Percentiles rank a stretch among this genome's conserved stretches.
Evolutionary conservation across 1,140 invertebrate species (phyloP).

Genomic region (Drosophila kikkawai): DNA sequence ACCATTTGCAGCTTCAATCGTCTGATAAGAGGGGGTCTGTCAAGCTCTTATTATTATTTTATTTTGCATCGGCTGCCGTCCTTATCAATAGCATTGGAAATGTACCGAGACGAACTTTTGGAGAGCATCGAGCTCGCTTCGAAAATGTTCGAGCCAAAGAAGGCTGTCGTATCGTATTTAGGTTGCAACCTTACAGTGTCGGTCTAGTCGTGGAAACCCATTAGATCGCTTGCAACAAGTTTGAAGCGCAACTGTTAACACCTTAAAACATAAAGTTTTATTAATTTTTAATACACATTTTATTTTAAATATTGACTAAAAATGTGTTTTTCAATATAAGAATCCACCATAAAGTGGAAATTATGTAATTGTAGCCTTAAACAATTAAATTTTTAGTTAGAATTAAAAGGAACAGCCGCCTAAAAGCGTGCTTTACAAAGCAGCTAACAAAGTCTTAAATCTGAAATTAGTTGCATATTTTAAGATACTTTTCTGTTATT

Average conservation of each 20-base stretch:
- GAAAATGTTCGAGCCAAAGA: slow-evolving; percentile 16
- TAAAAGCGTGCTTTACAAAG: neutral
- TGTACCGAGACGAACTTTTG: slow-evolving; percentile 41
- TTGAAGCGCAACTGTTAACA: neutral
- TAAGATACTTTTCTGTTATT: neutral
- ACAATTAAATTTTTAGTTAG: neutral
- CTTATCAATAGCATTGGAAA: slow-evolving; percentile 62
- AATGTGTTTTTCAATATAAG: neutral
- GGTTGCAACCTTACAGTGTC: neutral
- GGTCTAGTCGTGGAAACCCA: neutral
- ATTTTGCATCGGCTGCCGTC: slow-evolving; percentile 55
- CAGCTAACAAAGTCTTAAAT: neutral
- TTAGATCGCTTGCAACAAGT: slow-evolving; percentile 23
- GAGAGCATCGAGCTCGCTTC: slow-evolving; percentile 18
- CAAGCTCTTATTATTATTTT: slow-evolving; percentile 45
- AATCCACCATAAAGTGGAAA: neutral
- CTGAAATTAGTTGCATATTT: neutral
- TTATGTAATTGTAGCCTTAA: no score
- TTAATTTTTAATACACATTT: neutral
- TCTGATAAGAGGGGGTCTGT: slow-evolving; percentile 52
- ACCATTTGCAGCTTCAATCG: slow-evolving; percentile 30
- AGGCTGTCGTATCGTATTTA: neutral
- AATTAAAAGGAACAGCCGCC: neutral
- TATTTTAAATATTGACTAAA: neutral
- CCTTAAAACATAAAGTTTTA: no score